Base-by-base conservation (phyloP, 2,113 vertebrate genomes). In the Eulemur macaco region DNA sequence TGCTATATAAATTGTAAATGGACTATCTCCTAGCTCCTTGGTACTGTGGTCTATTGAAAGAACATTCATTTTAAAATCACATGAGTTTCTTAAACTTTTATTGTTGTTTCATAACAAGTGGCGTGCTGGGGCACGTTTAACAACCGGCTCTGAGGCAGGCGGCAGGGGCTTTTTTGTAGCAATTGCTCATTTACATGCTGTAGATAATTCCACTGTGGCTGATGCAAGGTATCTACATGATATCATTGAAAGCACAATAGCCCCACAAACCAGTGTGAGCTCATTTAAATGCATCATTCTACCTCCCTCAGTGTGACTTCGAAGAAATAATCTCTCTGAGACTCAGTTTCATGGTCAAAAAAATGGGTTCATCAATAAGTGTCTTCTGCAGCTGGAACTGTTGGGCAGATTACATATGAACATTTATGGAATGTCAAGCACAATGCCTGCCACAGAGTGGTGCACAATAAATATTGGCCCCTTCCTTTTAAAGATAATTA, bases 111-210 rank as follows among this genome's bases (percentile, higher is more conserved):
- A 12, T 21, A 74, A 2, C 21, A 7, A 6, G 14, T 9, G 60
- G 3, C 3, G 0, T 42, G 23, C 56, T 63, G 31, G 13, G 18
- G 3, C 10, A 1, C 23, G 37, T 66, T 54, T 52, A 18, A 50
- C 5, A 18, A 25, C 54, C 1, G 9, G 47, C 8, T 42, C 17
- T 7, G 37, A 8, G n/a, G 11, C 69, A 20, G 27, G 2, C 4
- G 21, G 9, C 9, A 0, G 8, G 42, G 29, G 8, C 13, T 10
- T 21, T 5, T 31, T 50, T 27, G 4, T 5, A 11, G 9, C 2
- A n/a, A 42, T 27, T 8, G 0, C 71, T 76, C 42, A 34, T 39
- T 47, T 20, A 2, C 0, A 1, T 54, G 52, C 7, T 23, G 8
- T 60, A 5, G 87, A 34, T 63, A 45, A 10, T 23, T 29, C 29